Percentiles rank a stretch among this genome's conserved stretches.
Evolutionary conservation across 1,140 invertebrate species (phyloP).

Genomic region (Trissolcus basalis): DNA sequence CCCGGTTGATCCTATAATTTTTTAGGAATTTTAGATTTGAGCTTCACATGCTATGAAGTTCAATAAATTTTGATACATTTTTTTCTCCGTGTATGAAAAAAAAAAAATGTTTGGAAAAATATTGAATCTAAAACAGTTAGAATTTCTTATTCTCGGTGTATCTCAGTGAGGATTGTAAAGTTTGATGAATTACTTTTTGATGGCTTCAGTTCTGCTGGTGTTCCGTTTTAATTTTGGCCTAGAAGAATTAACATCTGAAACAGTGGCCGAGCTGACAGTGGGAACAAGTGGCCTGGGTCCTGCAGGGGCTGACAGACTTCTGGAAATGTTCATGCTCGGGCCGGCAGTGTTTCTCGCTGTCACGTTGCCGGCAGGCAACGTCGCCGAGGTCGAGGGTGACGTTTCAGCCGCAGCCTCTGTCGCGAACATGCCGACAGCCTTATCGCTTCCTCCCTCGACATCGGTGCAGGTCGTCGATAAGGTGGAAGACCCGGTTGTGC

Average conservation of each 20-base stretch:
- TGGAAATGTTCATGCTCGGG: constrained; percentile 62
- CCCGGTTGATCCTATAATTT: no score
- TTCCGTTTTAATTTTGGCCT: constrained; percentile 68
- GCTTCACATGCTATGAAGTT: no score
- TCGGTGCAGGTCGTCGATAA: constrained; percentile 69
- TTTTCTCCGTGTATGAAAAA: no score
- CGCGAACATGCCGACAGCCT: constrained; percentile 67
- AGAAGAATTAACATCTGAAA: constrained; percentile 68
- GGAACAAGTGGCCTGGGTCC: constrained; percentile 63
- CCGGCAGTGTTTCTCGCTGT: constrained; percentile 34
- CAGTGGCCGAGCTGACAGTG: constrained; percentile 62
- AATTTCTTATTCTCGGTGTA: no score
- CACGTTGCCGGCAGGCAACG: constrained; percentile 61
- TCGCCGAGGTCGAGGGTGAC: constrained; percentile 72
- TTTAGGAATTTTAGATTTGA: no score
- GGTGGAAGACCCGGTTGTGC: constrained; percentile 70
- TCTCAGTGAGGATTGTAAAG: no score
- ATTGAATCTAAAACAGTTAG: no score
- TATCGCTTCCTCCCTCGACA: constrained; percentile 61
- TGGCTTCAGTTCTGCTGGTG: constrained; percentile 70
- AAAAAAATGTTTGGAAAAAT: no score
- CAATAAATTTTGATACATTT: no score
- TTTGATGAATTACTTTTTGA: constrained; percentile 72
- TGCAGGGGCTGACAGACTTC: constrained; percentile 69
- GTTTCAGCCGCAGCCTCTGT: constrained; percentile 54